These are phyloP conservation scores for Poecilia velifera DNA, from an alignment of 2,797 vertebrate genomes.

Conservation along the genomic window DNA sequence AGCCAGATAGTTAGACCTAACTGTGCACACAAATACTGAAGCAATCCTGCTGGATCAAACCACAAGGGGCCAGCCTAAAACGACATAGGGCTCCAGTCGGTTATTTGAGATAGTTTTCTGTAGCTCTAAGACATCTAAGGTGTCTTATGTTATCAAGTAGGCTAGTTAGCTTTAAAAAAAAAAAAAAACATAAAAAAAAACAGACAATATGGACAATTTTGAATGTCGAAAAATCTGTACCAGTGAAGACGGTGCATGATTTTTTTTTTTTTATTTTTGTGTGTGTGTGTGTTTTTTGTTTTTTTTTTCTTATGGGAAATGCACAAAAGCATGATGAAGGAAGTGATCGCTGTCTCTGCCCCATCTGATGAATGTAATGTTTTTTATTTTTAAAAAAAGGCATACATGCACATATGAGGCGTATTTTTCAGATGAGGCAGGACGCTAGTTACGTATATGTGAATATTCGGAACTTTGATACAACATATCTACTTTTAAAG, in stretches of 20 bases:
- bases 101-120: constrained; percentile 32
- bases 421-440: constrained; percentile 54
- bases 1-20: constrained; percentile 66
- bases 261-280: constrained; percentile 19
- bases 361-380: constrained; percentile 44
- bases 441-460: constrained; percentile 70
- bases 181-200: constrained; percentile 5
- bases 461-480: constrained; percentile 48
- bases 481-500: constrained; percentile 21
- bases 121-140: constrained; percentile 24
- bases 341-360: constrained; percentile 54
- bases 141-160: constrained; percentile 15
- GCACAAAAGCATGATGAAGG: constrained; percentile 73
- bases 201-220: constrained; percentile 1
- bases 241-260: constrained; percentile 62
- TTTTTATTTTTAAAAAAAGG: not conserved
- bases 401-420: not conserved
- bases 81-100: constrained; percentile 21
- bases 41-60: constrained; percentile 57
- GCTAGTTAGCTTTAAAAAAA: constrained; percentile 34
- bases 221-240: constrained; percentile 43
- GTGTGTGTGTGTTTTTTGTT: constrained; percentile 64
- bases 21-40: constrained; percentile 58
- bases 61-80: constrained; percentile 27
- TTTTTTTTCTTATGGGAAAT: constrained; percentile 58